Base-by-base conservation (phyloP, 2,888 invertebrate species). In the Cosmopolites sordidus region DNA sequence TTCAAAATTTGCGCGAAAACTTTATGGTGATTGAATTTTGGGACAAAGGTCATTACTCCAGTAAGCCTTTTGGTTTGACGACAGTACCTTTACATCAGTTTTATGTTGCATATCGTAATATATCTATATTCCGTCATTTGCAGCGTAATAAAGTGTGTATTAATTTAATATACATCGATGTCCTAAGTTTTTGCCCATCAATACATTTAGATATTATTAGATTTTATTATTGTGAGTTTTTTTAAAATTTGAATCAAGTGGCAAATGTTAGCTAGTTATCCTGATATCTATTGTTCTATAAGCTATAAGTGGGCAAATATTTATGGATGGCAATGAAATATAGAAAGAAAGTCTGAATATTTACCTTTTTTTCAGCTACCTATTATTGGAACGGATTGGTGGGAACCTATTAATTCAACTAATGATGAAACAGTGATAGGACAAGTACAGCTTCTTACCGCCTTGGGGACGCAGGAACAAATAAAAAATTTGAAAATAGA, bases 381-480 rank as follows among this genome's bases (percentile, higher is more conserved):
- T 16, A 78, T 82, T 8, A 78, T 83, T 60, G 79, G 79, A 41
- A 76, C 79, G 9, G 83, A 83, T 65, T 78, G 77, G 62, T 83
- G 81, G 80, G 75, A 79, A 40, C 72, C 79, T 6, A 76, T 83
- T 46, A 62, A 70, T 1, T 72, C 76, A 60, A 74, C 76, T 18
- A 65, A 73, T 16, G 73, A 73, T 9, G 74, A 76, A 29, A 66
- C 72, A 40, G 64, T 73, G 14, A 65, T 75, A 49, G 83, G 83
- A 1, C 78, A 82, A 64, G 68, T 80, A 2, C 76, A 79, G 62
- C 77, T 80, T 38, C 62, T 83, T 8, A 69, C 82, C 27, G 83
- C 83, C 30, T 72, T 83, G 41, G 83, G 83, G 9, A 80, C 81
- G 2, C 77, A 79, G 40, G 73, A 77, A 41, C 83, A 83, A 70